Percentiles rank a stretch among this genome's conserved stretches.
Conservation (phyloP, 2,113 vertebrate species). For the Salvator merianae region DNA sequence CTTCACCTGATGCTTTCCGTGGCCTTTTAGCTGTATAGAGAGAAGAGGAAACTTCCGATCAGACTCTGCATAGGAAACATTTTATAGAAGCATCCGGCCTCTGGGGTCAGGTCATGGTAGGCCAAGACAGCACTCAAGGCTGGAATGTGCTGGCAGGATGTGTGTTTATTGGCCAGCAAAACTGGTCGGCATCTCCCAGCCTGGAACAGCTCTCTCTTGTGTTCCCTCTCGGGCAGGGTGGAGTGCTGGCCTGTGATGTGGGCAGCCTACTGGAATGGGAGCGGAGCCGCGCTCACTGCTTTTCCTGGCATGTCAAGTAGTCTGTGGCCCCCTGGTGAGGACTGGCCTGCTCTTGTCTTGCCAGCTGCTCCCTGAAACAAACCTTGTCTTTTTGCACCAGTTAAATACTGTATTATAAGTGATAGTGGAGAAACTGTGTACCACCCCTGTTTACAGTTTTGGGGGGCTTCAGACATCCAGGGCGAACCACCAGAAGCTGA, state of each 20-base stretch:
- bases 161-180: constrained; percentile 49
- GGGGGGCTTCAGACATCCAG: not conserved
- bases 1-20: not conserved
- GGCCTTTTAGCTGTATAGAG: not conserved
- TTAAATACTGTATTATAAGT: constrained; percentile 7
- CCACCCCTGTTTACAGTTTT: not conserved
- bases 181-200: constrained; percentile 27
- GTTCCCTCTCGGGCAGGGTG: constrained; percentile 32
- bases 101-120: constrained; percentile 9
- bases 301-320: constrained; percentile 30
- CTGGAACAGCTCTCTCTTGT: constrained; percentile 53
- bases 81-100: not conserved
- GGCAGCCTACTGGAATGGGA: constrained; percentile 16
- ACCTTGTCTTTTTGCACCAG: constrained; percentile 8
- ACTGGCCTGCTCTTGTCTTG: not conserved
- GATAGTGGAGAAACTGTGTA: not conserved
- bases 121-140: constrained; percentile 4
- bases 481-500: not conserved
- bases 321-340: not conserved
- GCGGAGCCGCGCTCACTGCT: constrained; percentile 11
- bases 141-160: constrained; percentile 66
- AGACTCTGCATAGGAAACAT: not conserved
- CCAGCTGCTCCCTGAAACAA: constrained; percentile 20
- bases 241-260: constrained; percentile 22
- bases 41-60: not conserved